These are phyloP conservation scores for Acanthurus tractus DNA, from an alignment of 2,797 vertebrate genomes.

Conservation along the genomic window DNA sequence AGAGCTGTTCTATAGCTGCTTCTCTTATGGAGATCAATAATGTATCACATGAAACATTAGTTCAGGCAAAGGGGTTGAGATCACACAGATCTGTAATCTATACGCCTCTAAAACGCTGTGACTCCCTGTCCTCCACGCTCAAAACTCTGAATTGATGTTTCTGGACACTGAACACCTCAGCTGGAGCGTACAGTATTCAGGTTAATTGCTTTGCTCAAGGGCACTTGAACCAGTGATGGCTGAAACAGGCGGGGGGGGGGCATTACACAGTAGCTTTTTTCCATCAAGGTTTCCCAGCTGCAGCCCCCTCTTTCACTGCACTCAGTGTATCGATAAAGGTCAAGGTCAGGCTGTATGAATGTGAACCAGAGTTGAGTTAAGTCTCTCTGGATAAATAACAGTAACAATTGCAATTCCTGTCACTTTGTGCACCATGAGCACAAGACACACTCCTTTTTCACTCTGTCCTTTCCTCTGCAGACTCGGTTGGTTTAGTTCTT, in stretches of 20 bases:
- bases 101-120: conserved; percentile 54
- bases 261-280: conserved; percentile 25
- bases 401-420: background rate
- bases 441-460: conserved; percentile 4
- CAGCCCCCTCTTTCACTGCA: conserved; percentile 14
- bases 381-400: conserved; percentile 33
- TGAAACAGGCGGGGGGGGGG: conserved; percentile 3
- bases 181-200: conserved; percentile 34
- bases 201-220: conserved; percentile 64
- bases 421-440: conserved; percentile 23
- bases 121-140: conserved; percentile 44
- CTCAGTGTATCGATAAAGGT: conserved; percentile 47
- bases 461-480: conserved; percentile 16
- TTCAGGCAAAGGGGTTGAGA: conserved; percentile 61
- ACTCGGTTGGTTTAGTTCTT: conserved; percentile 37
- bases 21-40: conserved; percentile 73
- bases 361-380: conserved; percentile 34
- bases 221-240: conserved; percentile 36
- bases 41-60: conserved; percentile 69
- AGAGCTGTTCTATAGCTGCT: conserved; percentile 49
- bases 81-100: conserved; percentile 62
- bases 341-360: conserved; percentile 53
- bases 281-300: conserved; percentile 8
- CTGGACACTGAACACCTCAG: conserved; percentile 47
- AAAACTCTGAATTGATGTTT: conserved; percentile 32